phyloP scores from a whole-genome alignment of 2,797 vertebrate species.

The Acrocephalus scirpaceus region DNA sequence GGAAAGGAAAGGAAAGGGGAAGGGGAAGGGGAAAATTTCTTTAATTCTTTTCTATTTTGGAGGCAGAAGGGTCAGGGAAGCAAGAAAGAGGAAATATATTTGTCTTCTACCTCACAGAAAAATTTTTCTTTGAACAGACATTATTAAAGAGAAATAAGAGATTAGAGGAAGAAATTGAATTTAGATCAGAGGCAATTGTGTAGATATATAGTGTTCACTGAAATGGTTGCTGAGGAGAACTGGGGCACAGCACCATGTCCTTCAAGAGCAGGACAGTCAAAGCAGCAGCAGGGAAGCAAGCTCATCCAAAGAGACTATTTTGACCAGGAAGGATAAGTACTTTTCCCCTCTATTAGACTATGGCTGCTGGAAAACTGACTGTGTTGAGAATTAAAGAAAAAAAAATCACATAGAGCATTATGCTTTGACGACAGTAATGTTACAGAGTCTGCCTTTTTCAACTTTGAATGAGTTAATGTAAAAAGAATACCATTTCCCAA shows the following conservation, averaged over 20 bases:
- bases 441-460: background rate
- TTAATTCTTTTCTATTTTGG: background rate
- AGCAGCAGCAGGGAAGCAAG: background rate
- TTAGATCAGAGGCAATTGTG: background rate
- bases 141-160: background rate
- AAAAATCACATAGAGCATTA: background rate
- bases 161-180: background rate
- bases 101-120: background rate
- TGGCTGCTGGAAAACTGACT: background rate
- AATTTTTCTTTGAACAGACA: background rate
- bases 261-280: background rate
- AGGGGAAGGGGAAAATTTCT: background rate
- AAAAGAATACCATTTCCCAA: background rate
- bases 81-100: background rate
- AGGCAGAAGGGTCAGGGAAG: background rate
- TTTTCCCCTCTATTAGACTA: background rate
- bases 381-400: background rate
- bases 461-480: background rate
- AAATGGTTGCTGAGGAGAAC: background rate
- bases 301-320: background rate
- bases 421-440: background rate
- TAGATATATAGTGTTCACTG: background rate
- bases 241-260: background rate
- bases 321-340: background rate
- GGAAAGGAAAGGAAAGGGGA: no score